Evolutionary conservation across 2,113 vertebrate genomes (phyloP), one percentile per base, ranked within the genome.

Genomic region (Takifugu flavidus): DNA sequence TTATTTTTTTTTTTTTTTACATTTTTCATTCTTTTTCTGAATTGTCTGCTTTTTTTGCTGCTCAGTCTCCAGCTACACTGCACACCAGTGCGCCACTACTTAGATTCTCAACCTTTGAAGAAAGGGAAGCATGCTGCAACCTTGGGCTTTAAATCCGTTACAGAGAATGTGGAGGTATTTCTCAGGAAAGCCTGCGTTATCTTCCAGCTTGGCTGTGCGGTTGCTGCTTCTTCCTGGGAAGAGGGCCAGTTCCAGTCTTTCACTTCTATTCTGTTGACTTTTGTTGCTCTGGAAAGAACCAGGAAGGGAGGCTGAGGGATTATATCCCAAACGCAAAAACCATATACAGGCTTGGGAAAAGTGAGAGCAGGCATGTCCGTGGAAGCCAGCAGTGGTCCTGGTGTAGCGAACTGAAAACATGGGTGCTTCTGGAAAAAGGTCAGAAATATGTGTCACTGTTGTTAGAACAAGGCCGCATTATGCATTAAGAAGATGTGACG

Each of bases 91-190:
- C 14, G 46, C 65, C 49, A 77, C 65, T 25, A 68, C 65, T 43
- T 13, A 59, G 66, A 68, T 66, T 54, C 73, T 67, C 59, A 54
- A 52, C 42, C 72, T 69, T 25, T 52, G 74, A 75, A 65, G 82
- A 80, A 50, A 67, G 64, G 66, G 59, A 12, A 56, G 70, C 46
- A 57, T 50, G 28, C 67, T 71, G 42, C 53, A 69, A 54, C 72
- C 72, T 53, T 7, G 13, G 64, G 65, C 63, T 80, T 66, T 73
- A 79, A 78, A 78, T 80, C 68, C 55, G 65, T 56, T 57, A 46
- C 15, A 49, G 70, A 74, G 59, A 70, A n/a, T 14, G 43, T 25
- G 55, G 79, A 77, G 72, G 77, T 79, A 77, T 85, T 69, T 72
- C 52, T 75, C 65, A 70, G 53, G 39, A 72, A 78, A 74, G 56